Percentiles rank a stretch among this genome's conserved stretches.
These are phyloP conservation scores for Meliscaeva auricollis DNA, from an alignment of 2,888 invertebrate species.

Conservation along the genomic window DNA sequence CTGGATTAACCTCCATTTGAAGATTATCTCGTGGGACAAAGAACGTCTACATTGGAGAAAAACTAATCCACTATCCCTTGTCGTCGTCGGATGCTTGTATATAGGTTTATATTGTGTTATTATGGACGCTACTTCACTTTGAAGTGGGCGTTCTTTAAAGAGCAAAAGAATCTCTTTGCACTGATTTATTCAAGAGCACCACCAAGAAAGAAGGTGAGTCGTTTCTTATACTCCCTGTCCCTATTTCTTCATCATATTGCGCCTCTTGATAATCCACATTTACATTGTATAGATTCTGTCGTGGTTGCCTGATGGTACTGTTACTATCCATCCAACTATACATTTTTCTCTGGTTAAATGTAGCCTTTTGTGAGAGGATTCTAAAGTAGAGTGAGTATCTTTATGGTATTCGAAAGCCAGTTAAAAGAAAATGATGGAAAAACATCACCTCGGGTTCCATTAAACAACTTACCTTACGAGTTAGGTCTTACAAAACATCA, in stretches of 20 bases:
- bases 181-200: constrained; percentile 48
- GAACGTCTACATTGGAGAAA: constrained; percentile 33
- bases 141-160: constrained; percentile 35
- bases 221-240: constrained; percentile 1
- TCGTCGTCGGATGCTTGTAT: constrained; percentile 18
- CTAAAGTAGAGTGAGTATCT: constrained; percentile 9
- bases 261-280: constrained; percentile 3
- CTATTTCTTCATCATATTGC: not conserved
- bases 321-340: not conserved
- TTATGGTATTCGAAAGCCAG: not conserved
- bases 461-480: not conserved
- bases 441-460: not conserved
- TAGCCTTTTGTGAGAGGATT: constrained; percentile 26
- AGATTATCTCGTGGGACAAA: constrained; percentile 39
- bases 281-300: not conserved
- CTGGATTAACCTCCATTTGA: constrained; percentile 50
- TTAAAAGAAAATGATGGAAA: constrained; percentile 19
- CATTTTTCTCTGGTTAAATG: constrained; percentile 18
- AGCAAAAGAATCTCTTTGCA: constrained; percentile 33
- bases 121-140: constrained; percentile 24
- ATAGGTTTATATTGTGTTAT: not conserved
- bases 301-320: constrained; percentile 26
- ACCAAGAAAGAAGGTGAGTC: not conserved
- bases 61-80: constrained; percentile 19
- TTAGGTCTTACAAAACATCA: too few species aligned